Conservation (phyloP, 1,140 invertebrate species). For the Magallana ariakensis region DNA sequence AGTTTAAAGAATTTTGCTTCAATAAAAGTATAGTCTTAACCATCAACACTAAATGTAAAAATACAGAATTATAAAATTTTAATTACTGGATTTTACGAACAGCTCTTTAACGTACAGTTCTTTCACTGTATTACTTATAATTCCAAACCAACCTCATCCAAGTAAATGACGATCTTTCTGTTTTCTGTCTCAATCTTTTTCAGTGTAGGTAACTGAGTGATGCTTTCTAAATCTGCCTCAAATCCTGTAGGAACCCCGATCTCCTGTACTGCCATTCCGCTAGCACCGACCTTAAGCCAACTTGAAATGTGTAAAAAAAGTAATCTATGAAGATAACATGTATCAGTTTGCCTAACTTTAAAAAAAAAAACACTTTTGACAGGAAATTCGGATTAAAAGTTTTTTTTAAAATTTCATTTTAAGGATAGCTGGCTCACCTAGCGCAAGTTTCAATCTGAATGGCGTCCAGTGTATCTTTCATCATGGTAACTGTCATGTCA, state of each 20-base stretch:
- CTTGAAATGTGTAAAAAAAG: constrained; percentile 53
- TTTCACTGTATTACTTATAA: too few relatives aligned
- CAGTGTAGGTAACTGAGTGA: constrained; percentile 81
- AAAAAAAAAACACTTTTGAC: background rate
- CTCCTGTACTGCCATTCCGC: constrained; percentile 74
- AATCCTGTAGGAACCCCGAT: constrained; percentile 73
- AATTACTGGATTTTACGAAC: too few relatives aligned
- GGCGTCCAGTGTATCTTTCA: constrained; percentile 90
- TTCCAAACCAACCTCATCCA: constrained; percentile 83
- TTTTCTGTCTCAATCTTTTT: constrained; percentile 90
- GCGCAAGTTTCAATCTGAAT: constrained; percentile 92
- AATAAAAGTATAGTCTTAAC: too few relatives aligned
- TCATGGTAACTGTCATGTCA: constrained; percentile 89
- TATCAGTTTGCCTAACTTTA: background rate
- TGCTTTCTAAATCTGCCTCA: constrained; percentile 67
- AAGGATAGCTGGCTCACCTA: background rate
- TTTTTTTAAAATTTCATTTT: background rate
- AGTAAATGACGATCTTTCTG: constrained; percentile 90
- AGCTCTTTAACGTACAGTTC: too few relatives aligned
- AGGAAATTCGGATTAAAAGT: background rate
- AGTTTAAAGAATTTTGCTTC: too few relatives aligned
- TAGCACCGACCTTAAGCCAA: constrained; percentile 66
- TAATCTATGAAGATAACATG: background rate
- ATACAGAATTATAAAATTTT: too few relatives aligned
- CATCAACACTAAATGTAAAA: too few relatives aligned